Percentiles rank a stretch among this genome's conserved stretches.
Evolutionary conservation across 2,888 invertebrate genomes (phyloP).

Genomic region (Habroteleia sp.): DNA sequence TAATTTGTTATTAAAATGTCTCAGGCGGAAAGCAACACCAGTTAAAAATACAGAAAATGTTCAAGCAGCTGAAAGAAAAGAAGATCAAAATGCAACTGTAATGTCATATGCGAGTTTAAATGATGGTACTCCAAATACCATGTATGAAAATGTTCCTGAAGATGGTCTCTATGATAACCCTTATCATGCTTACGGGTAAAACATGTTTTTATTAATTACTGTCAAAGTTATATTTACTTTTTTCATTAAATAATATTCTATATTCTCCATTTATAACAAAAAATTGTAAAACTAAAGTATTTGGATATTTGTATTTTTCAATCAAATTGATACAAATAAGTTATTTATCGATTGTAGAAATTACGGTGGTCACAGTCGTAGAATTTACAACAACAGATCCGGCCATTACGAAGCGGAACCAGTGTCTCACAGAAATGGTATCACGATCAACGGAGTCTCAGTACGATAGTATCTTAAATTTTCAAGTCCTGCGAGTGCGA

Average conservation of each 20-base stretch:
- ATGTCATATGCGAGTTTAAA: conserved; percentile 94
- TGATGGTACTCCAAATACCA: conserved; percentile 84
- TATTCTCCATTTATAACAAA: too few relatives aligned
- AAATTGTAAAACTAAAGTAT: too few relatives aligned
- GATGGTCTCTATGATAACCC: conserved; percentile 81
- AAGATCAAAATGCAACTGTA: conserved; percentile 92
- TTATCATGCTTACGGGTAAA: conserved; percentile 78
- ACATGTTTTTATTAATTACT: conserved; percentile 10
- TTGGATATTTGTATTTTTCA: too few relatives aligned
- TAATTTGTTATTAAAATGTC: too few relatives aligned
- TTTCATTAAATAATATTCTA: too few relatives aligned
- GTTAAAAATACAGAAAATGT: conserved; percentile 94
- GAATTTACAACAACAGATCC: conserved; percentile 75
- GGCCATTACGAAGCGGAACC: conserved; percentile 86
- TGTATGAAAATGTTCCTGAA: conserved; percentile 81
- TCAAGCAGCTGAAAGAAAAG: conserved; percentile 92
- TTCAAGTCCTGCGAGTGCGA: conserved; percentile 2
- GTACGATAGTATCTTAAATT: conserved; percentile 84
- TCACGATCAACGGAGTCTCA: conserved; percentile 94
- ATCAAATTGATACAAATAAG: too few relatives aligned
- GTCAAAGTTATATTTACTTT: conserved; percentile 2
- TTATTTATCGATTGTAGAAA: conserved; percentile 69
- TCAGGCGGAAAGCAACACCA: conserved; percentile 91
- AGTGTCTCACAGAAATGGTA: conserved; percentile 83
- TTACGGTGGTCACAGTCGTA: conserved; percentile 73